phyloP scores from a whole-genome alignment of 2,113 vertebrate species.

The Toxotes jaculatrix region DNA sequence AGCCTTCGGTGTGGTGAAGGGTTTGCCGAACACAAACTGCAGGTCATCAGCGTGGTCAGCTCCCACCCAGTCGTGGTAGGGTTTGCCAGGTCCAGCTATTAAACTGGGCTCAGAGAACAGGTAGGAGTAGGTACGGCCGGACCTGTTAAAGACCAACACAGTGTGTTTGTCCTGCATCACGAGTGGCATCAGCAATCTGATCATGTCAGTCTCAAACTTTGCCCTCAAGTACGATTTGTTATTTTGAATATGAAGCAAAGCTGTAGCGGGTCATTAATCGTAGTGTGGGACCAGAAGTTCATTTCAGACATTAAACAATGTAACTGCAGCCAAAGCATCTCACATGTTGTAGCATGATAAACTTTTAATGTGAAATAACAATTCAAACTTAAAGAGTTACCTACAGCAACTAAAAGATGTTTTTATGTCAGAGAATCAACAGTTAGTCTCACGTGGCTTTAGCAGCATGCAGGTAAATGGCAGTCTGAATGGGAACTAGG shows the following conservation, averaged over 20 bases:
- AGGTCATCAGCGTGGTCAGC: constrained; percentile 90
- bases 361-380: background rate
- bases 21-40: constrained; percentile 92
- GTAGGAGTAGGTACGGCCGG: constrained; percentile 87
- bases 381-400: background rate
- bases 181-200: background rate
- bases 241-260: too few relatives aligned
- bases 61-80: constrained; percentile 88
- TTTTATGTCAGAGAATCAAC: background rate
- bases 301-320: too few relatives aligned
- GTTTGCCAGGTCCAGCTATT: constrained; percentile 66
- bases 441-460: constrained; percentile 83
- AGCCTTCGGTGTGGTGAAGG: constrained; percentile 84
- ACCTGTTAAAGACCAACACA: constrained; percentile 58
- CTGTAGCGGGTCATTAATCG: background rate
- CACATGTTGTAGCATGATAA: background rate
- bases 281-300: background rate
- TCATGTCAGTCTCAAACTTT: background rate
- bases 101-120: constrained; percentile 86
- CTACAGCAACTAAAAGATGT: background rate
- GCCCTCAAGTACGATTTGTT: background rate
- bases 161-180: too few relatives aligned
- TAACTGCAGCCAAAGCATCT: too few relatives aligned
- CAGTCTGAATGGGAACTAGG: constrained; percentile 84
- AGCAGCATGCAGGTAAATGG: constrained; percentile 84